Evolutionary conservation across 1,140 invertebrate species (phyloP).

Genomic region (Asobara japonica): DNA sequence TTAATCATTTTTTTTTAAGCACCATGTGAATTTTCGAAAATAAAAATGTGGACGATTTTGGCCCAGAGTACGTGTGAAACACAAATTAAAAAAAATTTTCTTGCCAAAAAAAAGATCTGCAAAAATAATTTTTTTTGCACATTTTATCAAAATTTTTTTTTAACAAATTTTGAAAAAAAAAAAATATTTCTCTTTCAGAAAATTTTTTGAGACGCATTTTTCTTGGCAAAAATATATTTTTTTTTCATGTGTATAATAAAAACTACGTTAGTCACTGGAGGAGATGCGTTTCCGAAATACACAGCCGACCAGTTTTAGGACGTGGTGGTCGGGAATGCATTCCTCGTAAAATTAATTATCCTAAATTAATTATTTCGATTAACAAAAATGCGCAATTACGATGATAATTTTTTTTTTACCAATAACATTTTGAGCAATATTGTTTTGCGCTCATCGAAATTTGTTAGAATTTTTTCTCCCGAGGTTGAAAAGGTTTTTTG

Average conservation of each 20-base stretch:
- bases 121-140: no score
- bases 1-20: constrained; percentile 24
- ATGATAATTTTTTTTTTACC: constrained; percentile 17
- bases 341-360: constrained; percentile 44
- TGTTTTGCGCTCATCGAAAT: no score
- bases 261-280: constrained; percentile 61
- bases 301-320: constrained; percentile 51
- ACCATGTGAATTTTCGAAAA: constrained; percentile 18
- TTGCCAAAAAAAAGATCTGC: no score
- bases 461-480: no score
- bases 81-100: no score
- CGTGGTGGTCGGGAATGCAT: constrained; percentile 55
- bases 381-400: not conserved
- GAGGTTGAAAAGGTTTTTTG: no score
- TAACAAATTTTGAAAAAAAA: constrained; percentile 19
- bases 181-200: no score
- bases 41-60: constrained; percentile 13
- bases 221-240: no score
- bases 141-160: constrained; percentile 32
- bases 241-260: no score
- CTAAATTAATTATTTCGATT: not conserved
- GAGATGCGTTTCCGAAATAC: constrained; percentile 61
- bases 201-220: no score
- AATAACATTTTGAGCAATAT: no score
- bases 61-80: constrained; percentile 18